Percentiles rank a stretch among this genome's conserved stretches.
Conservation (phyloP, 2,113 vertebrate species). For the Heterotilapia buettikoferi region DNA sequence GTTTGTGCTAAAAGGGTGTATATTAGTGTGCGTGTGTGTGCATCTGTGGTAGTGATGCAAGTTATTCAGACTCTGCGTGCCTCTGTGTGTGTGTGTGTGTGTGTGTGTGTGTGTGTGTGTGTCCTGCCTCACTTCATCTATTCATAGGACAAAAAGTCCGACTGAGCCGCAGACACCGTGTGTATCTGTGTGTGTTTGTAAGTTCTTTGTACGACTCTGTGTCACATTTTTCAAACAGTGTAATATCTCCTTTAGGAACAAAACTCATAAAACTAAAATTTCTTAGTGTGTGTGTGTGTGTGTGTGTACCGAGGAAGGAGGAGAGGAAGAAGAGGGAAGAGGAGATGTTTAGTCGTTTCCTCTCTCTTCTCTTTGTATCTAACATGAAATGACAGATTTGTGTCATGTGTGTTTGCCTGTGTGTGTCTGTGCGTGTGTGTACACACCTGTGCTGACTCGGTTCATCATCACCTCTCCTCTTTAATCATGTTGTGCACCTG, state of each 20-base stretch:
- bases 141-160: slow-evolving; percentile 3
- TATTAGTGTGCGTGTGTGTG: not conserved
- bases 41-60: not conserved
- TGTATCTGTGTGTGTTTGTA: not conserved
- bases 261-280: not conserved
- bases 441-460: not conserved
- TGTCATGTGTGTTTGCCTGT: slow-evolving; percentile 9
- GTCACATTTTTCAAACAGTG: not conserved
- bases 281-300: not conserved
- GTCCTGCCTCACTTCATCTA: slow-evolving; percentile 22
- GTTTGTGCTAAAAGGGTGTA: slow-evolving; percentile 38
- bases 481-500: not conserved
- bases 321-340: not conserved
- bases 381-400: slow-evolving; percentile 54
- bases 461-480: not conserved
- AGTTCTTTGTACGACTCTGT: not conserved
- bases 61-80: not conserved
- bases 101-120: not conserved
- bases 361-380: slow-evolving; percentile 4
- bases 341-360: not conserved
- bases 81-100: not conserved
- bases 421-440: not conserved
- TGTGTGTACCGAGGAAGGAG: not conserved
- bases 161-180: slow-evolving; percentile 4
- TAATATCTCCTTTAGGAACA: not conserved